A percentile compares a stretch with the other conserved stretches of the same genome.
Evolutionary conservation across 2,888 invertebrate species (phyloP).

Genomic region (Tigriopus californicus): DNA sequence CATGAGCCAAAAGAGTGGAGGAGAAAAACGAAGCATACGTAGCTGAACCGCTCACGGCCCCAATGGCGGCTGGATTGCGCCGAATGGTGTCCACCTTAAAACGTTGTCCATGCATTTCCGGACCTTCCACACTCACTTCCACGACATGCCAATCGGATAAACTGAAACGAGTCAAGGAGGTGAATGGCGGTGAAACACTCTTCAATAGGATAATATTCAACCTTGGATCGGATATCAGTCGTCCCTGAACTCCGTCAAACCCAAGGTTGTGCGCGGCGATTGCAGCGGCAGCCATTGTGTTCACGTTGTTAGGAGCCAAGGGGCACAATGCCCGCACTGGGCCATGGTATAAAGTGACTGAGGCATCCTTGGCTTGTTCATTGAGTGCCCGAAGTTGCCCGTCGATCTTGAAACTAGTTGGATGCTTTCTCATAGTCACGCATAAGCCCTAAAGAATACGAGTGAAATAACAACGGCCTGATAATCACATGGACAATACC

Average conservation of each 20-base stretch:
- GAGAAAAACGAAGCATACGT: constrained; percentile 34
- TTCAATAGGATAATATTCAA: constrained; percentile 19
- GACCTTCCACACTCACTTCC: constrained; percentile 31
- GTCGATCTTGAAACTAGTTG: constrained; percentile 30
- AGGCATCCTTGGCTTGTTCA: constrained; percentile 22
- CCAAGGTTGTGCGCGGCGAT: constrained; percentile 33
- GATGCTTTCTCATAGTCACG: constrained; percentile 36
- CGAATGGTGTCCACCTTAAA: constrained; percentile 28
- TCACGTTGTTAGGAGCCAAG: constrained; percentile 37
- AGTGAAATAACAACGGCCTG: constrained; percentile 20
- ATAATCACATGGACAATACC: neutral
- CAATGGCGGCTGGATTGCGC: constrained; percentile 32
- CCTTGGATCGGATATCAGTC: constrained; percentile 33
- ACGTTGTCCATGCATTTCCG: constrained; percentile 20
- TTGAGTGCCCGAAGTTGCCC: constrained; percentile 30
- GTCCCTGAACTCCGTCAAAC: constrained; percentile 31
- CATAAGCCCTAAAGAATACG: constrained; percentile 25
- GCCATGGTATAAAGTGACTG: constrained; percentile 32
- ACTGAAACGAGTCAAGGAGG: constrained; percentile 24
- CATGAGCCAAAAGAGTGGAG: constrained; percentile 25
- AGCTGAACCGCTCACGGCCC: constrained; percentile 34
- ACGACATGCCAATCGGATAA: constrained; percentile 34
- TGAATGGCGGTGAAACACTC: neutral
- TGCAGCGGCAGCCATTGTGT: constrained; percentile 38
- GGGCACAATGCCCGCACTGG: constrained; percentile 33